Percentiles rank a stretch among this genome's conserved stretches.
Evolutionary conservation across 2,888 invertebrate genomes (phyloP).

Genomic region (Ichneumon xanthorius): DNA sequence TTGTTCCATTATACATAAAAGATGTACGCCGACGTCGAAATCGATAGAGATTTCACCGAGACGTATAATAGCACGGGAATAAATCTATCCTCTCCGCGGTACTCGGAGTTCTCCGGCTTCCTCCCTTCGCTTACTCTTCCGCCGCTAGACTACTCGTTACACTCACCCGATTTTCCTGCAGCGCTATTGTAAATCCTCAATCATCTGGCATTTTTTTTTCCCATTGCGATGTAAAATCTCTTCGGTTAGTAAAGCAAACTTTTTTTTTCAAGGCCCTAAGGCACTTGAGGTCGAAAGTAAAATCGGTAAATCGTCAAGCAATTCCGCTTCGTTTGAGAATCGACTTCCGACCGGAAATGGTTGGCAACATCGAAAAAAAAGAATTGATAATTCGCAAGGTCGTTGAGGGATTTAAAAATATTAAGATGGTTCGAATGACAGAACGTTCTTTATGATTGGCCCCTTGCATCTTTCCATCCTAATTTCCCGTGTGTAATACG

Average conservation of each 20-base stretch:
- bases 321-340: not conserved
- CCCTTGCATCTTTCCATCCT: not conserved
- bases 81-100: not conserved
- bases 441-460: too few relatives aligned
- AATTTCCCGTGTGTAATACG: not conserved
- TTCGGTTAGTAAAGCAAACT: not conserved
- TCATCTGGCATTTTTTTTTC: not conserved
- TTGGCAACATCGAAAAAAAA: not conserved
- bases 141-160: not conserved
- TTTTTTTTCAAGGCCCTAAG: not conserved
- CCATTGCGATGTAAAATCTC: not conserved
- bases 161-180: not conserved
- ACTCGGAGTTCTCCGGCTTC: not conserved
- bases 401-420: not conserved
- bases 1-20: not conserved
- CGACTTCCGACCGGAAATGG: too few relatives aligned
- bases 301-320: not conserved
- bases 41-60: constrained; percentile 9
- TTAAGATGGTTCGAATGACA: not conserved
- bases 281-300: not conserved
- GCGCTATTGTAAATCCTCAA: not conserved
- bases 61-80: not conserved
- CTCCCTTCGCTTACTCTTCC: not conserved
- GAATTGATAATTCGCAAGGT: not conserved
- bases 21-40: not conserved